These are phyloP conservation scores for Drosophila atroscutellata DNA, from an alignment of 2,888 invertebrate species.

Conservation along the genomic window DNA sequence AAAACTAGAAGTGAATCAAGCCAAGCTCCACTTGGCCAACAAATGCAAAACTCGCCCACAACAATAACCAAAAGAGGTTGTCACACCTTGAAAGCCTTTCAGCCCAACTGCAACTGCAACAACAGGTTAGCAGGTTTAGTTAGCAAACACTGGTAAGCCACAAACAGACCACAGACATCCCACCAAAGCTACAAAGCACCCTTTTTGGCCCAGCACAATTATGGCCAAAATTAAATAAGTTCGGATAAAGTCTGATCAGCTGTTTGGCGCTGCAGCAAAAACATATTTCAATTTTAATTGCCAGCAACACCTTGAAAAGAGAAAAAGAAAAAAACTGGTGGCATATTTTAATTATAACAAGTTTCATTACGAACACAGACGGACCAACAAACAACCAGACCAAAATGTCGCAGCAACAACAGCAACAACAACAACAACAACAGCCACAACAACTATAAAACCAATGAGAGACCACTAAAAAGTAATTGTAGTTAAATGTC, in stretches of 20 bases:
- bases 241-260: constrained; percentile 40
- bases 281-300: constrained; percentile 66
- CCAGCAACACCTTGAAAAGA: constrained; percentile 61
- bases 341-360: constrained; percentile 79
- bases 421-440: constrained; percentile 12
- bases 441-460: constrained; percentile 13
- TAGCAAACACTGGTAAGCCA: neutral
- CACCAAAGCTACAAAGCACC: neutral
- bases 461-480: constrained; percentile 72
- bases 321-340: constrained; percentile 25
- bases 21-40: constrained; percentile 5
- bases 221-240: constrained; percentile 27
- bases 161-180: constrained; percentile 18
- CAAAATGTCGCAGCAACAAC: constrained; percentile 51
- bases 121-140: constrained; percentile 4
- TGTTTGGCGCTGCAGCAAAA: constrained; percentile 20
- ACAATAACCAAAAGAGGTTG: constrained; percentile 1
- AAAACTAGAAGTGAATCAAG: constrained; percentile 22
- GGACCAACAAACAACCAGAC: constrained; percentile 19
- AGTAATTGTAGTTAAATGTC: constrained; percentile 80
- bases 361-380: constrained; percentile 56
- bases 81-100: constrained; percentile 12
- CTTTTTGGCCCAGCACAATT: constrained; percentile 20
- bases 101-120: constrained; percentile 1
- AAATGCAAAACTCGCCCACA: constrained; percentile 17